Evolutionary conservation across 2,797 vertebrate species (phyloP), one percentile per base, ranked within the genome.

Genomic region (Vultur gryphus): DNA sequence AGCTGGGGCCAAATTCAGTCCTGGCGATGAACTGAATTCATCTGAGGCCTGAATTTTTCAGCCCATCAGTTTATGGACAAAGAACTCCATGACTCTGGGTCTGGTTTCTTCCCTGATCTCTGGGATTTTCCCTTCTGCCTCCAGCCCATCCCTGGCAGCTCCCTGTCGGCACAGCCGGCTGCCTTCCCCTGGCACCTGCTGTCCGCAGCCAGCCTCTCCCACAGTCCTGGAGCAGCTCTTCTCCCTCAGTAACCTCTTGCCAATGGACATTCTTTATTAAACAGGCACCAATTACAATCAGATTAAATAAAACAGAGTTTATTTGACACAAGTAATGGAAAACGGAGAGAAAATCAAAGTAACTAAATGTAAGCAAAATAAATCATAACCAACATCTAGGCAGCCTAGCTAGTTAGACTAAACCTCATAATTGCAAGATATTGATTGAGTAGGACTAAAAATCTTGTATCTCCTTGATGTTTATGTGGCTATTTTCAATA

Each of bases 321-420:
- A 95, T 93, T 87, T 89, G 73, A 76, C 61, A 55, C 24, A 41
- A 51, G 44, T 26, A 83, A 75, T 25, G 26, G 84, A 89, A 96
- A 94, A 92, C 13, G 25, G 48, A 89, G 35, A 89, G 62, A 81
- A 97, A 97, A 95, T 91, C 80, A 71, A 94, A 96, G 70, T 55
- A 91, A 85, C 44, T 72, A 87, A 88, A 90, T 85, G 55, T 76
- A 96, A 95, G 89, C 84, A 93, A 90, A 94, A 90, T 94, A 96
- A 96, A 93, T 93, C 84, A 93, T 89, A 96, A 88, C 70, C 44
- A 93, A 44, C 29, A 39, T 57, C 18, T 84, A 77, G 82, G 58
- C 80, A 93, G 77, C 59, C 90, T 84, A 78, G 52, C 54, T 70
- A 64, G 77, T 96, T 96, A 91, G 73, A 80, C 61, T 87, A 89